Base-by-base conservation (phyloP, 2,797 vertebrate genomes). In the Iguana delicatissima region DNA sequence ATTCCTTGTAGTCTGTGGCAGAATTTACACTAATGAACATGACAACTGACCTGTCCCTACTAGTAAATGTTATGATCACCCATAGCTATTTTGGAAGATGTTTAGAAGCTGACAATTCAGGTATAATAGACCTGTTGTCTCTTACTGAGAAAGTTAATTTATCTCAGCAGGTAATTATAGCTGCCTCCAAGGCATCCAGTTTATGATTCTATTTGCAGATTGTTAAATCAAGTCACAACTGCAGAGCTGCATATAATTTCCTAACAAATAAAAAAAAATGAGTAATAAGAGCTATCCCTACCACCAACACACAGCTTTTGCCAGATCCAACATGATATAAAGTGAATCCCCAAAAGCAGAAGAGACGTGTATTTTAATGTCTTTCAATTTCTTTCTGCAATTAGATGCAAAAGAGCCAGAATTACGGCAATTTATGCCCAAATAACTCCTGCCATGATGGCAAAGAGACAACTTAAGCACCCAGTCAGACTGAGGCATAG, bases 61-160 rank as follows among this genome's bases (percentile, higher is more conserved):
- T 69, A 29, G 14, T 69, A 86, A 80, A 42, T 59, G 64, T 81
- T 81, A 46, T 18, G 35, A 73, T 81, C 67, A 80, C 79, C 55
- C 76, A 79, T 22, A 50, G 82, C 76, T 87, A 80, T 83, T 84
- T 88, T 79, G 74, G 29, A 74, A 74, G 69, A 42, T 50, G 55
- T 64, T 52, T 85, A 81, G 55, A 81, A 85, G 26, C 69, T 81
- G 69, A 64, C 42, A 85, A 85, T n/a, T 80, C n/a, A 62, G 62
- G 62, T 81, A 62, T 80, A 91, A 81, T 76, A 88, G 87, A 89
- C 76, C 46, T 74, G 67, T 85, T 52, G n/a, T 85, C 5, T 76
- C 87, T 85, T 32, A 81, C 83, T 74, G 87, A 85, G 87, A 89
- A 85, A 81, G 42, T 88, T 89, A 89, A 91, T 91, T 85, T 91